phyloP scores from a whole-genome alignment of 92 coral and sea anemone genomes.

The Epizoanthus illoricatus region DNA sequence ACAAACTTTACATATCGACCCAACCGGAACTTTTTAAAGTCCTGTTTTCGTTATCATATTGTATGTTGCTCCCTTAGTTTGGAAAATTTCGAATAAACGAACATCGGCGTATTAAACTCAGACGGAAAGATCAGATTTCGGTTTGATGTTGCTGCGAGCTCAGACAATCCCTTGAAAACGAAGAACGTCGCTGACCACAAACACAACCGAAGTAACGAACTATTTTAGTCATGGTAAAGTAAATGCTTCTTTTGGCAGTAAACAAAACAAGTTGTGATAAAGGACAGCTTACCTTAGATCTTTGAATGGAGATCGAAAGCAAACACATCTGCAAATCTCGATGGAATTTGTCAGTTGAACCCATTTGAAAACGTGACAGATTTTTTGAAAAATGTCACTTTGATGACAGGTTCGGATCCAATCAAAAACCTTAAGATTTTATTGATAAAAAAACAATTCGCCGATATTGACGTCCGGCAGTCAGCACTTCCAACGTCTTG shows the following conservation, averaged over 20 bases:
- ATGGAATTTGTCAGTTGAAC: slow-evolving; percentile 42
- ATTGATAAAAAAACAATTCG: slow-evolving; percentile 10
- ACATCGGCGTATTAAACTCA: neutral
- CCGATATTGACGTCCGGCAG: neutral
- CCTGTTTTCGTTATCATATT: neutral
- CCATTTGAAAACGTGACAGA: slow-evolving; percentile 40
- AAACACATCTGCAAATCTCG: slow-evolving; percentile 42
- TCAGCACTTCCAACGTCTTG: no score
- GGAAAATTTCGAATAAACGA: neutral
- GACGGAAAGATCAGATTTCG: slow-evolving; percentile 34
- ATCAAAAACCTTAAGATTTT: slow-evolving; percentile 22
- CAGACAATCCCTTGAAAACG: neutral
- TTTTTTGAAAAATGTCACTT: slow-evolving; percentile 22
- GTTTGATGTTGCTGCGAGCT: slow-evolving; percentile 23
- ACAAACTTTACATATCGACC: neutral
- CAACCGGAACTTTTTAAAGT: neutral
- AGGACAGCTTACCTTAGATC: slow-evolving; percentile 27
- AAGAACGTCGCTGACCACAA: slow-evolving; percentile 1
- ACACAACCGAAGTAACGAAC: neutral
- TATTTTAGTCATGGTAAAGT: neutral
- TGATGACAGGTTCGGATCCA: slow-evolving; percentile 36
- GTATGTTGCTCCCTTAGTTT: neutral
- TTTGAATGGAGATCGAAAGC: slow-evolving; percentile 24
- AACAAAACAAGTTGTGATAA: neutral
- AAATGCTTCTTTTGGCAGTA: neutral